Percentiles rank a stretch among this genome's conserved stretches.
phyloP scores from a whole-genome alignment of 2,797 vertebrate species.

The Crocidura indochinensis region DNA sequence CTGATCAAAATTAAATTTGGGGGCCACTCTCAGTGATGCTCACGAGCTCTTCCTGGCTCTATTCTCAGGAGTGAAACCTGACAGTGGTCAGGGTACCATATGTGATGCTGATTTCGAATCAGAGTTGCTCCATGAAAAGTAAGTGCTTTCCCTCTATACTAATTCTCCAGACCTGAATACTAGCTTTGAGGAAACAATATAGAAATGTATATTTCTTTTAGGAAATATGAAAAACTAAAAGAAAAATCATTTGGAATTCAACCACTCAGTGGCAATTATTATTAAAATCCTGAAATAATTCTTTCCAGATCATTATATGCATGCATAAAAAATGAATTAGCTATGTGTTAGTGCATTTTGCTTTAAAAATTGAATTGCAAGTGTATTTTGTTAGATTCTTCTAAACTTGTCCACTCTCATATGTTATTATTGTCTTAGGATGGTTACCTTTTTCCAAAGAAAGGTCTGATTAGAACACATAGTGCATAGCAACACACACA shows the following conservation, averaged over 20 bases:
- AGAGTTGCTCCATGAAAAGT: too few relatives aligned
- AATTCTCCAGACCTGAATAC: background rate
- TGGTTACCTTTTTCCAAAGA: constrained; percentile 37
- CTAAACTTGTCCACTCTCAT: constrained; percentile 10
- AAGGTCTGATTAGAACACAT: background rate
- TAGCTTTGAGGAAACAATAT: background rate
- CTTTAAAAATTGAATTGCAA: constrained; percentile 16
- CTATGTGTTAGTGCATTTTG: background rate
- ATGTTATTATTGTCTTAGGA: constrained; percentile 1
- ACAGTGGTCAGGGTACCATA: too few relatives aligned
- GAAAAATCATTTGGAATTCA: constrained; percentile 17
- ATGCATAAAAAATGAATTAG: constrained; percentile 27
- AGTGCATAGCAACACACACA: background rate
- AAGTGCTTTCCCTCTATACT: too few relatives aligned
- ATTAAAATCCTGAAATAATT: constrained; percentile 11
- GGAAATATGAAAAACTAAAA: constrained; percentile 21
- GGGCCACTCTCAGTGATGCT: too few relatives aligned
- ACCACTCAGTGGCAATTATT: background rate
- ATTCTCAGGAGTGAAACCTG: too few relatives aligned
- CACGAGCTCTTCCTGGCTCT: too few relatives aligned
- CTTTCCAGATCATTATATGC: constrained; percentile 36
- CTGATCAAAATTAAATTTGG: background rate
- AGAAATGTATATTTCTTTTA: constrained; percentile 37
- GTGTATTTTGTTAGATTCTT: constrained; percentile 8
- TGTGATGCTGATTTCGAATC: too few relatives aligned